Conservation (phyloP, 2,888 invertebrate species). For the Terebella lapidaria region DNA sequence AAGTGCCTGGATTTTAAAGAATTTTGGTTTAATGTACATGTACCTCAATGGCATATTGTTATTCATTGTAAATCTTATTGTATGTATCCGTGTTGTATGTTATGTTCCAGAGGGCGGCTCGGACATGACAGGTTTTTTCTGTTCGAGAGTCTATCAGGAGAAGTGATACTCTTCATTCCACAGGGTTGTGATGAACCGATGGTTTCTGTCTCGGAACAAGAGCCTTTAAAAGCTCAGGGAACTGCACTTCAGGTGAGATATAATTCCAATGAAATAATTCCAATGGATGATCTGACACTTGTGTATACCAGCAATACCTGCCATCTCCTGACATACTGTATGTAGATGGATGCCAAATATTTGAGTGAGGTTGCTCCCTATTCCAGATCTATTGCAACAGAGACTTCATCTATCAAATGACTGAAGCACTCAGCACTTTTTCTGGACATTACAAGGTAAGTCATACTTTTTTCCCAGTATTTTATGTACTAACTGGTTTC, state of each 20-base stretch:
- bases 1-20: too few species aligned
- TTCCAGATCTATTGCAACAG: constrained; percentile 30
- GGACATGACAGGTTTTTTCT: constrained; percentile 37
- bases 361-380: constrained; percentile 1
- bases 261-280: neutral
- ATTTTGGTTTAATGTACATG: too few species aligned
- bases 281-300: too few species aligned
- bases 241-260: constrained; percentile 31
- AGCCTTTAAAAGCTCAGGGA: constrained; percentile 31
- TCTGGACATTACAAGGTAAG: constrained; percentile 16
- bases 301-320: too few species aligned
- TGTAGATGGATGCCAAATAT: too few species aligned
- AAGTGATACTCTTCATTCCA: constrained; percentile 35
- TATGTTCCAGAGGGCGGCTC: constrained; percentile 34
- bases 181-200: constrained; percentile 26
- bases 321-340: too few species aligned
- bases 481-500: neutral
- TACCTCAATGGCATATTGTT: too few species aligned
- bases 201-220: constrained; percentile 29
- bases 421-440: constrained; percentile 26
- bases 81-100: neutral
- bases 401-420: constrained; percentile 28
- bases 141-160: constrained; percentile 34
- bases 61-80: too few species aligned
- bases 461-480: too few species aligned